These are phyloP conservation scores for Cuculus canorus DNA, from an alignment of 2,797 vertebrate species.

Conservation along the genomic window DNA sequence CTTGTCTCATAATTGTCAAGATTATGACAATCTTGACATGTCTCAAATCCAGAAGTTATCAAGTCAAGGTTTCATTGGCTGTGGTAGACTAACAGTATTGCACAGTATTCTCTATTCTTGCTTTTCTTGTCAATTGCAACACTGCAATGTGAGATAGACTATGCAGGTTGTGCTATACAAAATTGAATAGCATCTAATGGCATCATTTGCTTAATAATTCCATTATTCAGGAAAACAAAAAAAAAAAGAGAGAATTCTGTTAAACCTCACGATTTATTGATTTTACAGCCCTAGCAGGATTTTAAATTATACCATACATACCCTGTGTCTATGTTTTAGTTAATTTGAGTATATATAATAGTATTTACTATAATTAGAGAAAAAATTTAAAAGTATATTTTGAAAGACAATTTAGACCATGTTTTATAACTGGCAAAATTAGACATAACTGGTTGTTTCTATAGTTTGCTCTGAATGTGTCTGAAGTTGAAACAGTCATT, in stretches of 20 bases:
- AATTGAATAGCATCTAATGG: neutral
- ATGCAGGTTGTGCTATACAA: neutral
- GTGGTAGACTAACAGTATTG: neutral
- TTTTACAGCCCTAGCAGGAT: neutral
- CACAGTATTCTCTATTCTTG: neutral
- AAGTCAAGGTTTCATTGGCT: neutral
- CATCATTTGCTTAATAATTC: neutral
- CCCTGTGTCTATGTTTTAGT: neutral
- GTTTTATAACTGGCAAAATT: neutral
- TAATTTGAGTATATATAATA: neutral
- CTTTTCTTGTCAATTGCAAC: neutral
- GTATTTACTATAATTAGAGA: neutral
- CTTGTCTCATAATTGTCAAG: neutral
- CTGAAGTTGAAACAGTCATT: neutral
- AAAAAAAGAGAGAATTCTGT: neutral
- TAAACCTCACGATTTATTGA: neutral
- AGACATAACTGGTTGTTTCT: neutral
- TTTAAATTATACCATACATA: neutral
- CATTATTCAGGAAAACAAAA: neutral
- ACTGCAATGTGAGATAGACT: neutral
- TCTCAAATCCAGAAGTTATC: neutral
- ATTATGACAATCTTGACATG: neutral
- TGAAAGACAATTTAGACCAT: neutral
- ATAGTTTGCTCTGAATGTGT: neutral
- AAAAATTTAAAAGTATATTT: neutral